Evolutionary conservation across 1,140 invertebrate genomes (phyloP).

Genomic region (Drosophila simulans): DNA sequence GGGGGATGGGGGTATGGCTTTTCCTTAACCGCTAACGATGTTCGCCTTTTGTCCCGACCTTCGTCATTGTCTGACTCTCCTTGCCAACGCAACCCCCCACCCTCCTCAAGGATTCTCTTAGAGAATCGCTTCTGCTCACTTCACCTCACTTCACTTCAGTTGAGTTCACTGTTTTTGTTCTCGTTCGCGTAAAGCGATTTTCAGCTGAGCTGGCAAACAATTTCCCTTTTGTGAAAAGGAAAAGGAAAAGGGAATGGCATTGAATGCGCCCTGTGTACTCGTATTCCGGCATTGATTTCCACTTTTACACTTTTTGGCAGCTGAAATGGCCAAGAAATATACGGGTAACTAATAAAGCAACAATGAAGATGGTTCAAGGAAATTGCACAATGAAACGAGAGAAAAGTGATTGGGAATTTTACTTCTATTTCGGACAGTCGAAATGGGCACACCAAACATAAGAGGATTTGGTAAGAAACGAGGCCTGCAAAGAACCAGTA

Average conservation of each 20-base stretch:
- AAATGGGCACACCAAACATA: neutral
- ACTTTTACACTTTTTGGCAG: slow-evolving; percentile 31
- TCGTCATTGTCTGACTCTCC: slow-evolving; percentile 16
- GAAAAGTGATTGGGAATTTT: neutral
- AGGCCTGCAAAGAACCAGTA: too few relatives aligned
- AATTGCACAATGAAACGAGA: neutral
- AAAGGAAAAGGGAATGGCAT: slow-evolving; percentile 5
- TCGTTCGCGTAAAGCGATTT: slow-evolving; percentile 48
- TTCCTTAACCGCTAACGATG: slow-evolving; percentile 44
- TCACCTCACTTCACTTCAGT: neutral
- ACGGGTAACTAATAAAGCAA: slow-evolving; percentile 12
- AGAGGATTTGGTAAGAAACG: neutral
- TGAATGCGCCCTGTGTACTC: slow-evolving; percentile 7
- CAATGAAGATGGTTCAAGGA: slow-evolving; percentile 1
- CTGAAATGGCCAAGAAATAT: neutral
- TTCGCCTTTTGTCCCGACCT: slow-evolving; percentile 47
- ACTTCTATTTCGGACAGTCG: neutral
- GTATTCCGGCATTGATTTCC: slow-evolving; percentile 32
- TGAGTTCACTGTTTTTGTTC: slow-evolving; percentile 11
- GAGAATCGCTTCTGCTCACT: neutral
- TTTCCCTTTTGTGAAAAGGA: slow-evolving; percentile 36
- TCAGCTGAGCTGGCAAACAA: slow-evolving; percentile 59
- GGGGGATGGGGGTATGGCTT: neutral
- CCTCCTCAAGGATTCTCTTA: neutral
- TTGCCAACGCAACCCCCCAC: neutral